phyloP scores from a whole-genome alignment of 2,888 invertebrate species.

The Operophtera brumata region DNA sequence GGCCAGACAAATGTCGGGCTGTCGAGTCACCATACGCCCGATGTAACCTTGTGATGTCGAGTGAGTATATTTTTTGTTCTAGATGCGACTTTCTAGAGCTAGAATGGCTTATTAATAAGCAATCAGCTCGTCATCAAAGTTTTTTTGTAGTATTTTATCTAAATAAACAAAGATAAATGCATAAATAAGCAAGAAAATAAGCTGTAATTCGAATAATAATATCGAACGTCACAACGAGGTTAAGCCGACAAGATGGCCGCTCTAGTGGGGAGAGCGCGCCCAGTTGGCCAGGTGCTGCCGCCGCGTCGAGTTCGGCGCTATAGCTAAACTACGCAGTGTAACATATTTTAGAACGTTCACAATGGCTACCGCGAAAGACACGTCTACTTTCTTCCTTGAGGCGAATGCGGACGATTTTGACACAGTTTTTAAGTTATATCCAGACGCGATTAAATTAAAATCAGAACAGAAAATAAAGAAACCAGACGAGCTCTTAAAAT shows the following conservation, averaged over 20 bases:
- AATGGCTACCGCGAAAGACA: conserved; percentile 93
- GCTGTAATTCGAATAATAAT: conserved; percentile 67
- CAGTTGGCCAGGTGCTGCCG: conserved; percentile 82
- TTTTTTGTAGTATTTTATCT: conserved; percentile 27
- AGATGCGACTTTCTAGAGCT: conserved; percentile 33
- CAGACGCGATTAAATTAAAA: conserved; percentile 93
- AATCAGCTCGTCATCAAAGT: conserved; percentile 10
- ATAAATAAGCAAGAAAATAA: conserved; percentile 50
- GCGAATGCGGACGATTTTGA: conserved; percentile 93
- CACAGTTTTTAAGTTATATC: conserved; percentile 94
- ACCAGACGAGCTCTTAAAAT: conserved; percentile 95
- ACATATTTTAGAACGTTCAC: conserved; percentile 82
- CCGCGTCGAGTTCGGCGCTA: conserved; percentile 81
- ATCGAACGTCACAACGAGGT: conserved; percentile 76
- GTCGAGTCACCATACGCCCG: conserved; percentile 71
- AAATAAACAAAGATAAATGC: conserved; percentile 34
- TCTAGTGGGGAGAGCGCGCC: conserved; percentile 80
- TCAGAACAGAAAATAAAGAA: conserved; percentile 95
- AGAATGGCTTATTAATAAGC: conserved; percentile 27
- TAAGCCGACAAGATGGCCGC: conserved; percentile 77
- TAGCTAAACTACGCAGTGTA: conserved; percentile 80
- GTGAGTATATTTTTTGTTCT: conserved; percentile 72
- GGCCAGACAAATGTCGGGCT: conserved; percentile 76
- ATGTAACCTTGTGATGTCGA: conserved; percentile 75
- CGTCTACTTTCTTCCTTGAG: conserved; percentile 95